A percentile compares a stretch with the other conserved stretches of the same genome.
Conservation (phyloP, 2,113 vertebrate species). For the Equus przewalskii region DNA sequence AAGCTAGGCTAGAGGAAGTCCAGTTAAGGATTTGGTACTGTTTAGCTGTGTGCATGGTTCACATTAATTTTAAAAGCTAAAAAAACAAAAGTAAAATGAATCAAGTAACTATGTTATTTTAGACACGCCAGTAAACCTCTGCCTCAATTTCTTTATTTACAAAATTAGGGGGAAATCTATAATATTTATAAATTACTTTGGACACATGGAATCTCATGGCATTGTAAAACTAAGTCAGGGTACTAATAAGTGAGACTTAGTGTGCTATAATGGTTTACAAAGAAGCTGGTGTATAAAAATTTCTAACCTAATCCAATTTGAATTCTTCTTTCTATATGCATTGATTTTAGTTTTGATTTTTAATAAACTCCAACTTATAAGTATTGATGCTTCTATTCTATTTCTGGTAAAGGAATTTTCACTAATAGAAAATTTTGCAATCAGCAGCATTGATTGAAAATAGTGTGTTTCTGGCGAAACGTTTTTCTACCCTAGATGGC, state of each 20-base stretch:
- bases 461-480: constrained; percentile 20
- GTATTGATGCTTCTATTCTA: constrained; percentile 46
- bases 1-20: neutral
- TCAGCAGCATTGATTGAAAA: constrained; percentile 50
- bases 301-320: neutral
- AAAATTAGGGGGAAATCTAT: neutral
- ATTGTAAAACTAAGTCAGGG: neutral
- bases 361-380: neutral
- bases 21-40: neutral
- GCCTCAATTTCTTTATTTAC: neutral
- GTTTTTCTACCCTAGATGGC: neutral
- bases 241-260: neutral
- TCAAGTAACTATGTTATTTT: neutral
- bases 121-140: neutral
- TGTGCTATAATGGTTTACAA: neutral
- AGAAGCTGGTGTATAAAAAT: neutral
- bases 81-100: neutral
- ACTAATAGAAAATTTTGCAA: neutral
- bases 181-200: neutral
- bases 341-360: constrained; percentile 61
- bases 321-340: neutral
- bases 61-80: neutral
- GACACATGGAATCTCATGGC: neutral
- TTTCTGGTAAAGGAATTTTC: constrained; percentile 17
- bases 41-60: neutral